Evolutionary conservation across 1,140 invertebrate species (phyloP), one percentile per base, ranked within the genome.

Genomic region (Paralvinella palmiformis): DNA sequence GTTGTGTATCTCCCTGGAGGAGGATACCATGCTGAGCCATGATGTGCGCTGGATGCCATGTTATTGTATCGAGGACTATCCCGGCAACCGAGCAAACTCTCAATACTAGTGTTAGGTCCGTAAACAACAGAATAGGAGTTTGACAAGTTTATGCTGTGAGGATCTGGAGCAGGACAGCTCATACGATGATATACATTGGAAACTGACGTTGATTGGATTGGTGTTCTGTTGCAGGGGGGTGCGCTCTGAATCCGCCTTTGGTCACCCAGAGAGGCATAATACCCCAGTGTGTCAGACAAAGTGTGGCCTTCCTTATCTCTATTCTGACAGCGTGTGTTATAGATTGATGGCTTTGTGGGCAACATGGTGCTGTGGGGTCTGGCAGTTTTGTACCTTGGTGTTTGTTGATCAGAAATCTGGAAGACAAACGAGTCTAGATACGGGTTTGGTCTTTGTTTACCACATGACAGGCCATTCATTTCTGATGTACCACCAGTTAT

Each of bases 61-160:
- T n/a, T n/a, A n/a, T n/a, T n/a, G 59, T 73, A 68, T 35, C 69
- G 60, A 1, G 74, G 74, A 29, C 68, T 57, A 48, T 41, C 31
- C 0, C 69, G 61, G 1, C 60, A 45, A 7, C 68, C 70, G n/a
- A 76, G 57, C 15, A 76, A 59, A 62, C 72, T 75, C 32, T 65
- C 63, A 0, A 76, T 33, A 37, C 63, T 59, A 20, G 69, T 73
- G 63, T 75, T 63, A 10, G 76, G 75, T 1, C 75, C 75, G 7
- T 48, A 52, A 0, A 75, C 70, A 3, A 66, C 68, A 10, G 62
- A 60, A 22, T 41, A 63, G n/a, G 70, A 55, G 57, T 71, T 74
- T 33, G 62, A 60, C 0, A 65, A 10, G 17, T 66, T 55, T 31
- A 71, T 62, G 58, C 60, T 63, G 32, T 72, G 66, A 6, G 58